These are phyloP conservation scores for Drosophila ananassae DNA, from an alignment of 1,140 invertebrate genomes.

Conservation along the genomic window DNA sequence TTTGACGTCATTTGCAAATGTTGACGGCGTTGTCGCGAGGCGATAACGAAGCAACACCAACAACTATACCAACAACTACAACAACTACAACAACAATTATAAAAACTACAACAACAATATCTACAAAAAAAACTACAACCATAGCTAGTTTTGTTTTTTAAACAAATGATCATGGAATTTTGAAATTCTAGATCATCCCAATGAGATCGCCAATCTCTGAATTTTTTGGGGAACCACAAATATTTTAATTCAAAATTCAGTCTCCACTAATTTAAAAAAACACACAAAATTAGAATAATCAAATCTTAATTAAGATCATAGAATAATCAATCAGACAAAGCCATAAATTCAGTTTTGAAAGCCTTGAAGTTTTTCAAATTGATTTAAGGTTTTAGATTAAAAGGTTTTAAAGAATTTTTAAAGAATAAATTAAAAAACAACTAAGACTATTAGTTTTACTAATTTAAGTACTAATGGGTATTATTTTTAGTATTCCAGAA, in stretches of 20 bases:
- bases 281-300: neutral
- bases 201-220: too few relatives aligned
- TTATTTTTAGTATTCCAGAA: too few relatives aligned
- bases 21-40: constrained; percentile 39
- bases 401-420: neutral
- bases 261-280: neutral
- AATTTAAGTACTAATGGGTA: neutral
- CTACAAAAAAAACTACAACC: neutral
- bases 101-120: neutral
- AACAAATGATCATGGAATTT: constrained; percentile 3
- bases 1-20: constrained; percentile 79
- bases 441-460: neutral
- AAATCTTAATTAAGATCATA: neutral
- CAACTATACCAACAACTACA: constrained; percentile 19
- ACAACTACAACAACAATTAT: constrained; percentile 1
- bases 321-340: neutral
- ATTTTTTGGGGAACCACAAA: neutral
- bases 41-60: constrained; percentile 66
- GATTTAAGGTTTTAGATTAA: neutral
- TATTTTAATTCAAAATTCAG: neutral
- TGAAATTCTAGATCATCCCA: neutral
- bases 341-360: neutral
- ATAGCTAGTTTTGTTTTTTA: too few relatives aligned
- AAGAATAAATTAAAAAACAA: too few relatives aligned
- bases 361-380: neutral